A percentile compares a stretch with the other conserved stretches of the same genome.
phyloP scores from a whole-genome alignment of 2,888 invertebrate species.

The Hemithea aestivaria region DNA sequence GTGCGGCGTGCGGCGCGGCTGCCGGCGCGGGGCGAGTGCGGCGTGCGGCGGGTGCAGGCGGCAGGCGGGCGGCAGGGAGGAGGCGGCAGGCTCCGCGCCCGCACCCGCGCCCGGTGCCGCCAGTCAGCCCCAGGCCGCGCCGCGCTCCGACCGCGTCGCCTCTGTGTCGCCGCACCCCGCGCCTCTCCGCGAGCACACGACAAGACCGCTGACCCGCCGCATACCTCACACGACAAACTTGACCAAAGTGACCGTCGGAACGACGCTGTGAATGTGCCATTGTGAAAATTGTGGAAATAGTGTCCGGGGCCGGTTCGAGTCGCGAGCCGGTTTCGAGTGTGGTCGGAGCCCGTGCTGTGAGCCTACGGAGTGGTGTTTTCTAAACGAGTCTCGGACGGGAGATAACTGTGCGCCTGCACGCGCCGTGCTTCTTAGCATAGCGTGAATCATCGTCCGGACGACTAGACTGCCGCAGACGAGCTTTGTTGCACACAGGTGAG shows the following conservation, averaged over 20 bases:
- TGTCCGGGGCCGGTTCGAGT: constrained; percentile 46
- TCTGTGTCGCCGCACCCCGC: constrained; percentile 31
- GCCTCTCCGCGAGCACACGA: constrained; percentile 34
- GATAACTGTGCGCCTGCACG: constrained; percentile 26
- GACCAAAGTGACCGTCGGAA: constrained; percentile 22
- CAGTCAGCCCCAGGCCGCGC: constrained; percentile 48
- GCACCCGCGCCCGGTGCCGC: constrained; percentile 19
- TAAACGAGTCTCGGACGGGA: constrained; percentile 46
- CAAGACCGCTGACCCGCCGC: constrained; percentile 27
- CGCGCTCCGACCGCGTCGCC: background rate
- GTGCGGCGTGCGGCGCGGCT: no score
- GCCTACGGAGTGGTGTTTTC: constrained; percentile 48
- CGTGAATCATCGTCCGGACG: constrained; percentile 24
- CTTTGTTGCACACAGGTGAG: constrained; percentile 1
- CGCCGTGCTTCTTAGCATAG: constrained; percentile 21
- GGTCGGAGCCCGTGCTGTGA: constrained; percentile 29
- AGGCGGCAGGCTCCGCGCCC: constrained; percentile 20
- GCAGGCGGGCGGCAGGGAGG: constrained; percentile 31
- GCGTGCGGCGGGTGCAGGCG: constrained; percentile 24
- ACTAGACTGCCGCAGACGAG: background rate
- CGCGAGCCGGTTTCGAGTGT: constrained; percentile 22
- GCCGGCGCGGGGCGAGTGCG: constrained; percentile 19
- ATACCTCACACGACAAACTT: constrained; percentile 36
- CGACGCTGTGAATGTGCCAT: constrained; percentile 26
- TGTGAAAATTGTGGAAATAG: constrained; percentile 39